These are phyloP conservation scores for Solen grandis DNA, from an alignment of 1,140 invertebrate species.

Conservation along the genomic window DNA sequence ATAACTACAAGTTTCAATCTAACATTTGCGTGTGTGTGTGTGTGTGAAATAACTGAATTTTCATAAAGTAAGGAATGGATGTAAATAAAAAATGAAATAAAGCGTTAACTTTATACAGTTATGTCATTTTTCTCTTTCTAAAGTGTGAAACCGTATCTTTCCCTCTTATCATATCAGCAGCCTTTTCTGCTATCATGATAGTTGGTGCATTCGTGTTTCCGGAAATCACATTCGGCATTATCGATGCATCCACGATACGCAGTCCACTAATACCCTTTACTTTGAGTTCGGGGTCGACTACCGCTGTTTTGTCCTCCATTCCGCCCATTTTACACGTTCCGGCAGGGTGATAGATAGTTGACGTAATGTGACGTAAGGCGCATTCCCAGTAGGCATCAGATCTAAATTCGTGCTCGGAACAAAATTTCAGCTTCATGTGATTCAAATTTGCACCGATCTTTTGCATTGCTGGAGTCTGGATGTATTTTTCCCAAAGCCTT, in stretches of 20 bases:
- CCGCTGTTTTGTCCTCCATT: slow-evolving; percentile 90
- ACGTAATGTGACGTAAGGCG: slow-evolving; percentile 70
- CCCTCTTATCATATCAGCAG: too few relatives aligned
- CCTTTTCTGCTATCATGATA: slow-evolving; percentile 94
- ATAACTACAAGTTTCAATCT: too few relatives aligned
- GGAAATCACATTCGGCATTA: slow-evolving; percentile 65
- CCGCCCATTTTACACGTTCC: slow-evolving; percentile 97
- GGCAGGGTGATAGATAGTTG: slow-evolving; percentile 92
- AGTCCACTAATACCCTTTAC: too few relatives aligned
- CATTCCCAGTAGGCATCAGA: slow-evolving; percentile 77
- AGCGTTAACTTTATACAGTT: too few relatives aligned
- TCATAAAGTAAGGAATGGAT: too few relatives aligned
- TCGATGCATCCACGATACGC: slow-evolving; percentile 68
- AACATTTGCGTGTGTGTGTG: too few relatives aligned
- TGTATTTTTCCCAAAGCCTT: slow-evolving; percentile 55
- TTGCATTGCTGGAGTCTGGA: slow-evolving; percentile 53
- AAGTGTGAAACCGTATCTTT: too few relatives aligned
- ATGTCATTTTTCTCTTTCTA: too few relatives aligned
- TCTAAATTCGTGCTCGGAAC: slow-evolving; percentile 49
- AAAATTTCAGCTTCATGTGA: slow-evolving; percentile 43
- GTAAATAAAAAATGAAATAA: too few relatives aligned
- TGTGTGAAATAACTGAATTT: too few relatives aligned
- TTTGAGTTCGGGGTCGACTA: slow-evolving; percentile 90
- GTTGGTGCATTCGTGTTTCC: slow-evolving; percentile 91
- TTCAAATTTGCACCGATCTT: slow-evolving; percentile 54